phyloP scores from a whole-genome alignment of 2,888 invertebrate species.

The Rhyacophila evoluta region DNA sequence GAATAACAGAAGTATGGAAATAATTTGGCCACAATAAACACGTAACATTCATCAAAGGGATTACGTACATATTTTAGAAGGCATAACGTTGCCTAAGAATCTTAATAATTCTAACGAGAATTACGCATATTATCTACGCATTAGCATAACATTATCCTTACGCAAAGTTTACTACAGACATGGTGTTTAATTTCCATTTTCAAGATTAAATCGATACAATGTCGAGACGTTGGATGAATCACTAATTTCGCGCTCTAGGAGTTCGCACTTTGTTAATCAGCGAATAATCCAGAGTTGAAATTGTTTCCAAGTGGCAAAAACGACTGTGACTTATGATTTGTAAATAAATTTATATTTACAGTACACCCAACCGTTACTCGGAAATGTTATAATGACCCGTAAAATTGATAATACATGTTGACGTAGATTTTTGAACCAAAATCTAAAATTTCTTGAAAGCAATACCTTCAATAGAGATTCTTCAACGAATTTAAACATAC shows the following conservation, averaged over 20 bases:
- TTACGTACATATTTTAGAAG: neutral
- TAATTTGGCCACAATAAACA: too few relatives aligned
- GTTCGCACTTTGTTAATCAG: constrained; percentile 14
- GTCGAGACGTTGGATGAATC: neutral
- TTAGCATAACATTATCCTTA: constrained; percentile 4
- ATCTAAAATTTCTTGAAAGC: too few relatives aligned
- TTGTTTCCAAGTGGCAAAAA: neutral
- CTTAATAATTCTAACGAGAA: constrained; percentile 12
- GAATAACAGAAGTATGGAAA: too few relatives aligned
- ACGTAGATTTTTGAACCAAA: too few relatives aligned
- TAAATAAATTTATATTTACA: constrained; percentile 1
- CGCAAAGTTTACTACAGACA: neutral
- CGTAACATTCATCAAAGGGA: neutral
- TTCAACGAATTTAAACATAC: too few relatives aligned
- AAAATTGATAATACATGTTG: too few relatives aligned
- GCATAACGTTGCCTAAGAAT: neutral
- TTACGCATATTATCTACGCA: constrained; percentile 22
- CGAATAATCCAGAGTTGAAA: constrained; percentile 1
- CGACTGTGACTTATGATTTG: constrained; percentile 14
- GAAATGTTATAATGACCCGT: neutral
- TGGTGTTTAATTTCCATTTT: constrained; percentile 22
- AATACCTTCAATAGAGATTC: too few relatives aligned
- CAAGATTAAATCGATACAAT: constrained; percentile 21
- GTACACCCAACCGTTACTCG: neutral
- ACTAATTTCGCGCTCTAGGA: constrained; percentile 12